phyloP scores from a whole-genome alignment of 2,888 invertebrate species.

The Eutolmus rufibarbis region DNA sequence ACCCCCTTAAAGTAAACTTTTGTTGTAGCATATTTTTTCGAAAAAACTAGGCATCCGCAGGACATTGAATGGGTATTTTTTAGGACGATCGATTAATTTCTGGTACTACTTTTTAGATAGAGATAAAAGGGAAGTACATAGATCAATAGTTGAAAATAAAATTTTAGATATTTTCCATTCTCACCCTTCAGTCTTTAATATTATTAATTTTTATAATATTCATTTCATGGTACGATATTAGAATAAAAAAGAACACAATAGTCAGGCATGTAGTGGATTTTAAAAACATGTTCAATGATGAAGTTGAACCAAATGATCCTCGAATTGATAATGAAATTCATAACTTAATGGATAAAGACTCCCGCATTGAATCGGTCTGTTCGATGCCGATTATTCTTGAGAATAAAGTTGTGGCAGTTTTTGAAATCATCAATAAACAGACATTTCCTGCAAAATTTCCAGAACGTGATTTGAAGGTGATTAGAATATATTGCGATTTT shows the following conservation, averaged over 20 bases:
- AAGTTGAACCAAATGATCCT: neutral
- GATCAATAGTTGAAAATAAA: too few species aligned
- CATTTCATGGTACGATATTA: neutral
- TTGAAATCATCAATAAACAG: neutral
- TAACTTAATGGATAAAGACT: neutral
- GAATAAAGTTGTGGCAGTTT: neutral
- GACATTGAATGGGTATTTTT: too few species aligned
- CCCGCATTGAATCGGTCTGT: neutral
- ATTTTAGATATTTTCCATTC: neutral
- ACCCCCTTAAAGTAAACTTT: too few species aligned
- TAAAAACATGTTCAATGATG: neutral
- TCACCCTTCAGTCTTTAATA: neutral
- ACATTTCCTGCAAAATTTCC: slow-evolving; percentile 8
- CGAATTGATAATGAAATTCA: neutral
- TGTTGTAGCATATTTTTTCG: too few species aligned
- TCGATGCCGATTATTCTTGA: neutral
- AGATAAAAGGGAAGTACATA: too few species aligned
- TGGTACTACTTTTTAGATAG: too few species aligned
- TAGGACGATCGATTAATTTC: too few species aligned
- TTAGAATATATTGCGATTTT: neutral
- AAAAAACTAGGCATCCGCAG: too few species aligned
- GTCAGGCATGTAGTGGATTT: neutral
- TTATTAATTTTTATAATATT: neutral
- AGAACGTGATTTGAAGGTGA: neutral
- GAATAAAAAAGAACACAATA: neutral